Evolutionary conservation across 2,113 vertebrate species (phyloP).

Genomic region (Alethe castanea): DNA sequence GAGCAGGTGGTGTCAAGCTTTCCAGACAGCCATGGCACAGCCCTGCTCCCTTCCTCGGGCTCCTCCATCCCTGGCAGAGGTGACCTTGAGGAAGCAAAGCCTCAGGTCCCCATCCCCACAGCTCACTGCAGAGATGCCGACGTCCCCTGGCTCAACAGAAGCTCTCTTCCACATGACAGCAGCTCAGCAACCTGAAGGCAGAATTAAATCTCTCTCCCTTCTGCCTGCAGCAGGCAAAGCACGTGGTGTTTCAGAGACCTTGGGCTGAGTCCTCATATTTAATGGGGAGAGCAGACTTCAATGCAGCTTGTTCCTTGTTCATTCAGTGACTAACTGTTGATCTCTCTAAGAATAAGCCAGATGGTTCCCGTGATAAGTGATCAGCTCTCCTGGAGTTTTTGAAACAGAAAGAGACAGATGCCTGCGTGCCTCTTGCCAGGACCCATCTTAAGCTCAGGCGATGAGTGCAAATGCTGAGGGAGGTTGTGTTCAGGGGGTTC

Average conservation of each 20-base stretch:
- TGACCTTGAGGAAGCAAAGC: neutral
- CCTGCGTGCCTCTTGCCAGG: conserved; percentile 61
- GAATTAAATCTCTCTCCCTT: neutral
- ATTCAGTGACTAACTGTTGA: conserved; percentile 65
- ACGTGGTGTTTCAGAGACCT: neutral
- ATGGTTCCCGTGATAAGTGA: conserved; percentile 62
- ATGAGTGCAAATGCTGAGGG: conserved; percentile 1
- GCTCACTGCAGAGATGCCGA: neutral
- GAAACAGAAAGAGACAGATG: conserved; percentile 67
- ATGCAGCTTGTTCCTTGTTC: conserved; percentile 41
- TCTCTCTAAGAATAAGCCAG: conserved; percentile 61
- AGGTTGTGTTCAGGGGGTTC: conserved; percentile 16
- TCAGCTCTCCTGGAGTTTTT: conserved; percentile 64
- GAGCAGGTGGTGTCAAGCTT: accelerated
- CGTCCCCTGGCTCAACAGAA: neutral
- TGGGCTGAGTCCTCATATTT: conserved; percentile 36
- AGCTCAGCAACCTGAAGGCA: conserved; percentile 29
- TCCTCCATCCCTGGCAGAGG: neutral
- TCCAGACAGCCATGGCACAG: neutral
- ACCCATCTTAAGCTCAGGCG: conserved; percentile 38
- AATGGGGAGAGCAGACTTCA: conserved; percentile 33
- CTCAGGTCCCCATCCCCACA: neutral
- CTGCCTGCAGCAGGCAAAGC: neutral
- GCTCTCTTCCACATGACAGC: neutral
- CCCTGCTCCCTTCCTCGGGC: neutral